Conservation (phyloP, 2,797 vertebrate genomes). For the Borostomias antarcticus region DNA sequence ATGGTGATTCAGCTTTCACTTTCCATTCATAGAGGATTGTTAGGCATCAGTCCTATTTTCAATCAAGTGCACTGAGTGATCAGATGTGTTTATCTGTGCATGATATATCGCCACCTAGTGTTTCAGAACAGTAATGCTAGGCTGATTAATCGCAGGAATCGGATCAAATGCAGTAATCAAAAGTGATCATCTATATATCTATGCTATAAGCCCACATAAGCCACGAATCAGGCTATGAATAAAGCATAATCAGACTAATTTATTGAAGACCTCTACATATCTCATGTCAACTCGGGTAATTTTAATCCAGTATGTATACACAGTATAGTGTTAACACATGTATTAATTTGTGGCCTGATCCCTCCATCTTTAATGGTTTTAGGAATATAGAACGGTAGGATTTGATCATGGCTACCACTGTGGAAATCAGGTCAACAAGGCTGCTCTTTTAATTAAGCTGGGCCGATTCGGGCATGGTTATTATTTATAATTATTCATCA, state of each 20-base stretch:
- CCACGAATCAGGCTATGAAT: not conserved
- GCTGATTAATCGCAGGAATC: not conserved
- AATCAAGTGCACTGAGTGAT: not conserved
- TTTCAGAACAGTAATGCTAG: not conserved
- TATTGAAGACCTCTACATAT: not conserved
- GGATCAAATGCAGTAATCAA: too few relatives aligned
- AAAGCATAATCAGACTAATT: not conserved
- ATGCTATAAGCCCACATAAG: not conserved
- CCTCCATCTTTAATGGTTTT: not conserved
- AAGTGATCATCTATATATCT: too few relatives aligned
- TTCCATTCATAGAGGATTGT: not conserved
- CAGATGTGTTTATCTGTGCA: not conserved
- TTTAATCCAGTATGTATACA: not conserved
- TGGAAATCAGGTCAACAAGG: conserved; percentile 54
- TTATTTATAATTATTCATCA: conserved; percentile 39
- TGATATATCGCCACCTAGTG: not conserved
- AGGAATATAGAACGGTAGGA: not conserved
- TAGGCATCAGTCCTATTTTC: not conserved
- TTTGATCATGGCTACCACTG: not conserved
- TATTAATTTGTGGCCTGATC: too few relatives aligned
- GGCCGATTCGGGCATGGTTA: conserved; percentile 34
- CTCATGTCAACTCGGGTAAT: not conserved
- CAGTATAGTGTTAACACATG: not conserved
- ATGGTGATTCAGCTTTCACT: not conserved
- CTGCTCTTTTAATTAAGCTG: conserved; percentile 23